These are phyloP conservation scores for Cynopterus sphinx DNA, from an alignment of 2,797 vertebrate species.

Conservation along the genomic window DNA sequence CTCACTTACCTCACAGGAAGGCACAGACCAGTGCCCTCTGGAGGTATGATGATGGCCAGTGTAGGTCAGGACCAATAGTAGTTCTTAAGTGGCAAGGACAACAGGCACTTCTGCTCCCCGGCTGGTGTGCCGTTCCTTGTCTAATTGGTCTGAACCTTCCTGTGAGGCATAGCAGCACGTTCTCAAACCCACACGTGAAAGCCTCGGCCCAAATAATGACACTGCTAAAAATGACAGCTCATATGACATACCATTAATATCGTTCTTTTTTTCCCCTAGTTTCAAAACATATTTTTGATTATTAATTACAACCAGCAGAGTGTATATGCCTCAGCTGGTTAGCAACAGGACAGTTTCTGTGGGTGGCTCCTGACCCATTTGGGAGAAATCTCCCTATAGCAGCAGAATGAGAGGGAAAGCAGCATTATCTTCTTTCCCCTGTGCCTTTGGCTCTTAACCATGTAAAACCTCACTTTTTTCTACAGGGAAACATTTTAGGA, in stretches of 20 bases:
- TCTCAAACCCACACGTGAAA: neutral
- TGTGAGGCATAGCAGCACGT: neutral
- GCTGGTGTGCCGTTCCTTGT: accelerated
- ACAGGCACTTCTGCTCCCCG: no score
- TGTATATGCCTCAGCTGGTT: neutral
- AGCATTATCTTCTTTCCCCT: neutral
- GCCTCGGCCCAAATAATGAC: neutral
- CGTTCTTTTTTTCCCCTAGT: neutral
- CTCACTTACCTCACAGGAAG: neutral
- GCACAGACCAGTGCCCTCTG: neutral
- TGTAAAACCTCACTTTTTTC: neutral
- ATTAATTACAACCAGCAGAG: neutral
- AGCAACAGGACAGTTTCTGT: neutral
- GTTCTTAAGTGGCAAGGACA: neutral
- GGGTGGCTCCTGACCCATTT: neutral
- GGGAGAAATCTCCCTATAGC: neutral
- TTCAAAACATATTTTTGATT: neutral
- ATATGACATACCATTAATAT: neutral
- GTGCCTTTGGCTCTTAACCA: neutral
- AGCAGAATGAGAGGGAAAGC: neutral
- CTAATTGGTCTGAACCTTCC: neutral
- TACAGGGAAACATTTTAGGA: neutral
- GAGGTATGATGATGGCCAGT: neutral
- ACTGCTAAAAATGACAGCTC: neutral
- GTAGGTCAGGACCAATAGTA: neutral